A percentile compares a stretch with the other conserved stretches of the same genome.
These are phyloP conservation scores for Drosophila rellima DNA, from an alignment of 2,888 invertebrate species.

Conservation along the genomic window DNA sequence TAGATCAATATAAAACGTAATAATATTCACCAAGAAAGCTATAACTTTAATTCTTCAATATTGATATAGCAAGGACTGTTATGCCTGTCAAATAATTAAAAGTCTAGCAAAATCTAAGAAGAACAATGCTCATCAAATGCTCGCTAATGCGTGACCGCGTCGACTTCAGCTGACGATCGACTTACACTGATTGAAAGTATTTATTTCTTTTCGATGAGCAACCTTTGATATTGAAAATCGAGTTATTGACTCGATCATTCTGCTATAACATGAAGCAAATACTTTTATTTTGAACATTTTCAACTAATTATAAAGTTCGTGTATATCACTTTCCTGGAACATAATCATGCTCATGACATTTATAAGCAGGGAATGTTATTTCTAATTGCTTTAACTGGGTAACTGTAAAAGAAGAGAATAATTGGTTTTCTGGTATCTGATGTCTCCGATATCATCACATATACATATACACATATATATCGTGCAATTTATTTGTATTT, in stretches of 20 bases:
- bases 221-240: too few species aligned
- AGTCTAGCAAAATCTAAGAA: too few species aligned
- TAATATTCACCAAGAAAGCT: not conserved
- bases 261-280: too few species aligned
- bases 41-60: not conserved
- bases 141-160: too few species aligned
- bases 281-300: too few species aligned
- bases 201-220: too few species aligned
- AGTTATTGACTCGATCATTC: too few species aligned
- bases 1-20: not conserved
- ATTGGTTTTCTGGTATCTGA: constrained; percentile 16
- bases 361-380: constrained; percentile 11
- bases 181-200: too few species aligned
- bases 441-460: not conserved
- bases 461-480: not conserved
- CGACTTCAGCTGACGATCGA: too few species aligned
- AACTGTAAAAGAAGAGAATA: constrained; percentile 19
- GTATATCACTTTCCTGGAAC: constrained; percentile 1
- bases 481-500: constrained; percentile 12
- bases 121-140: too few species aligned
- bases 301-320: too few species aligned
- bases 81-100: too few species aligned
- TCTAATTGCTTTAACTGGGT: constrained; percentile 37
- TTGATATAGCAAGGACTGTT: not conserved
- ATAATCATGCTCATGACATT: constrained; percentile 19